Conservation (phyloP, 2,797 vertebrate species). For the Micromesistius poutassou region DNA sequence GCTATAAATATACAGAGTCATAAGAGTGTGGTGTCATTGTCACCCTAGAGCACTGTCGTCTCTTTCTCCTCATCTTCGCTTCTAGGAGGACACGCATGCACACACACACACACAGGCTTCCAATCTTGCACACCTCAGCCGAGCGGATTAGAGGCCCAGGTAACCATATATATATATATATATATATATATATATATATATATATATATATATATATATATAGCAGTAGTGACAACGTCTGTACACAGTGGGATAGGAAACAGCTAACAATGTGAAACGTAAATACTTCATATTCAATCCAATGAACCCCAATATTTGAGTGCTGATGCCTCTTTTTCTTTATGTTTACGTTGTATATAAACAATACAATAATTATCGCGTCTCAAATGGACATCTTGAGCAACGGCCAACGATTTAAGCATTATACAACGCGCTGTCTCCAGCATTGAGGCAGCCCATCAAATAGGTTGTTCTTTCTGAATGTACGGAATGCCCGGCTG, state of each 20-base stretch:
- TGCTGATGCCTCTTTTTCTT: not conserved
- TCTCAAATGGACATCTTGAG: not conserved
- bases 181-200: not conserved
- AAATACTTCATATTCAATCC: not conserved
- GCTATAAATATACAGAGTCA: conserved; percentile 70
- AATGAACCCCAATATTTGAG: not conserved
- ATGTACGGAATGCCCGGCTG: not conserved
- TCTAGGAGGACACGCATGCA: conserved; percentile 13
- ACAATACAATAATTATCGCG: not conserved
- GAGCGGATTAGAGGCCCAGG: conserved; percentile 24
- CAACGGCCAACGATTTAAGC: not conserved
- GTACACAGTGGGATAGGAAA: not conserved
- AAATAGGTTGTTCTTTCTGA: not conserved
- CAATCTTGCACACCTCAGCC: conserved; percentile 23
- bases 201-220: not conserved
- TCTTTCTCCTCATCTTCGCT: conserved; percentile 38
- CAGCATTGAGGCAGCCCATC: not conserved
- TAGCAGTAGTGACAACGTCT: not conserved
- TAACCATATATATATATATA: not conserved
- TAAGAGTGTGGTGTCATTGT: conserved; percentile 60
- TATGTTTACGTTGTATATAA: not conserved
- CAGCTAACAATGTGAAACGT: too few relatives aligned
- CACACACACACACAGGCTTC: not conserved
- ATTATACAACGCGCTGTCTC: not conserved
- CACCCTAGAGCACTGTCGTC: conserved; percentile 48